Base-by-base conservation (phyloP, 2,888 invertebrate genomes). In the Drosophila falleni region DNA sequence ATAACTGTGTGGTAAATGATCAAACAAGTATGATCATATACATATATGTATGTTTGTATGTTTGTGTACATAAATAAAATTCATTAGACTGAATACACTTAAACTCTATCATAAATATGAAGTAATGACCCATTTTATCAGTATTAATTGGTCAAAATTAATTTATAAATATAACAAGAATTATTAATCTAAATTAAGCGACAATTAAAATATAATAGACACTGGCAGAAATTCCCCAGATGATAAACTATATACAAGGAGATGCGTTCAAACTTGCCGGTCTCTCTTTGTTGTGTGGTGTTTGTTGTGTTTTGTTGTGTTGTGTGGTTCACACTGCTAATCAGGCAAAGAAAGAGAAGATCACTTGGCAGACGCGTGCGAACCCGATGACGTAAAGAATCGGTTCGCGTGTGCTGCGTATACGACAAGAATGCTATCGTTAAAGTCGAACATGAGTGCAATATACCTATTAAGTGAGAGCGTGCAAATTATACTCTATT, bases 281-380 rank as follows among this genome's bases (percentile, higher is more conserved):
- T 49, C 26, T 60, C 26, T 46, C 44, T 58, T 62, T 37, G 19
- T 19, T 60, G 51, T 68, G 50, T 61, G 1, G 51, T 68, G 50
- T 61, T 39, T 69, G 15, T 62, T 37, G 6, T 37, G 37, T 37
- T 37, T n/a, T 37, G n/a, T n/a, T 37, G 13, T n/a, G 15, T 72
- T 71, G 13, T 72, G 26, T 84, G 71, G 83, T 80, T 85, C 80
- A 74, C 67, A 74, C 88, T 72, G 75, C 83, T 77, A 81, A 78
- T 76, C 77, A 71, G 49, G 55, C 47, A 68, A 71, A 77, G 64
- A 71, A 64, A 69, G 56, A 55, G 69, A 68, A 84, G 83, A 86
- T 89, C 89, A 86, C 87, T 89, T 78, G 75, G 71, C 56, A 78
- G 61, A 86, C 80, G 85, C 85, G 89, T 86, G 81, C 79, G 86